phyloP scores from a whole-genome alignment of 2,888 invertebrate genomes.

The Andrena chrysosceles region DNA sequence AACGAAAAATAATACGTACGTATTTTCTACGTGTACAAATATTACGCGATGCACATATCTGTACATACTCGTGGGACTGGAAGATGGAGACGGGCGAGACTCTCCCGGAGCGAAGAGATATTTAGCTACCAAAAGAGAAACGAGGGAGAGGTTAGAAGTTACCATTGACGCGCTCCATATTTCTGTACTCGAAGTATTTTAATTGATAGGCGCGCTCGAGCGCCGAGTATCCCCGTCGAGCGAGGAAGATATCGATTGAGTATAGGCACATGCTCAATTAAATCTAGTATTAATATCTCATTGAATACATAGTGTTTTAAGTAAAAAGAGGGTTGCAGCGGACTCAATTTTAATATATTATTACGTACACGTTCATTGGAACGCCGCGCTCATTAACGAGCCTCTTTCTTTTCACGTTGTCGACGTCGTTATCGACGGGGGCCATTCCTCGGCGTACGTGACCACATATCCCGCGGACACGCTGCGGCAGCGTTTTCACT shows the following conservation, averaged over 20 bases:
- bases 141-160: neutral
- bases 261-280: slow-evolving; percentile 39
- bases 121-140: neutral
- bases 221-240: slow-evolving; percentile 2
- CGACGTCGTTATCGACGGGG: neutral
- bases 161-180: slow-evolving; percentile 7
- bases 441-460: neutral
- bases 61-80: slow-evolving; percentile 9
- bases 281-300: slow-evolving; percentile 13
- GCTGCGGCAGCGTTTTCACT: neutral
- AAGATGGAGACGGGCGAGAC: neutral
- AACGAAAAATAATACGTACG: slow-evolving; percentile 4
- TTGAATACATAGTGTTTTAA: slow-evolving; percentile 52
- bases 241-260: neutral
- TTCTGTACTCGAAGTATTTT: slow-evolving; percentile 3
- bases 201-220: neutral
- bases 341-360: slow-evolving; percentile 72
- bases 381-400: neutral
- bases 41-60: slow-evolving; percentile 11
- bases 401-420: neutral
- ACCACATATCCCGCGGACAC: slow-evolving; percentile 9
- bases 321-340: slow-evolving; percentile 70
- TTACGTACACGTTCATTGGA: slow-evolving; percentile 8
- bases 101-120: neutral
- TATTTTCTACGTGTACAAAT: slow-evolving; percentile 36